phyloP scores from a whole-genome alignment of 2,888 invertebrate genomes.

The Digitonthophagus gazella region DNA sequence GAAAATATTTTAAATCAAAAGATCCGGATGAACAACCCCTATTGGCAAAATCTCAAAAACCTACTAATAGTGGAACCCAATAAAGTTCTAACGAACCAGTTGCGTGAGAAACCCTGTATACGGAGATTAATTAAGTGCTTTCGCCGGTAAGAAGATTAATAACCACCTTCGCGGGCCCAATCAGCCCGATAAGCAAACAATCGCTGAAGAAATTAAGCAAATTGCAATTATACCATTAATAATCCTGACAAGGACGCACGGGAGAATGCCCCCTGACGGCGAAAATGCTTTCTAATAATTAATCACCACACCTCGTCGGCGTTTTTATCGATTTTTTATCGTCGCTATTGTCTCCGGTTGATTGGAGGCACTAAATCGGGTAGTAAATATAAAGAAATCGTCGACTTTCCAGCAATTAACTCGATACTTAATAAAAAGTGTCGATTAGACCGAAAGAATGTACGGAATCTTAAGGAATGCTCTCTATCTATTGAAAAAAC shows the following conservation, averaged over 20 bases:
- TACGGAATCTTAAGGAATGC: neutral
- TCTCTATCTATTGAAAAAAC: neutral
- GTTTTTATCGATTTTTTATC: neutral
- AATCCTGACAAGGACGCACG: neutral
- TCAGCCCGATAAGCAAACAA: neutral
- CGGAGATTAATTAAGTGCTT: neutral
- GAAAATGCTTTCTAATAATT: neutral
- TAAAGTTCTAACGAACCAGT: too few relatives aligned
- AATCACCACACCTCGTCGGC: neutral
- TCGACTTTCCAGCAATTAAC: neutral
- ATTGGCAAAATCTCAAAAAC: too few relatives aligned
- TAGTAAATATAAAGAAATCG: neutral
- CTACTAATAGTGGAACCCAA: too few relatives aligned
- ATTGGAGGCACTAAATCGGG: neutral
- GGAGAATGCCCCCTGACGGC: neutral
- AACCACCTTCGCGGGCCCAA: too few relatives aligned
- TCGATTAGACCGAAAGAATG: neutral
- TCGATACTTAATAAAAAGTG: neutral
- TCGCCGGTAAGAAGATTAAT: neutral
- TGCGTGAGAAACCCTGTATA: too few relatives aligned
- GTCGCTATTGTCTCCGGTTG: neutral
- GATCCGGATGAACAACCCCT: too few relatives aligned
- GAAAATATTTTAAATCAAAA: too few relatives aligned
- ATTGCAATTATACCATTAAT: neutral
- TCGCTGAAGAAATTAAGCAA: neutral